Evolutionary conservation across 2,797 vertebrate genomes (phyloP), one percentile per base, ranked within the genome.

Genomic region (Sternarchorhynchus goeldii): DNA sequence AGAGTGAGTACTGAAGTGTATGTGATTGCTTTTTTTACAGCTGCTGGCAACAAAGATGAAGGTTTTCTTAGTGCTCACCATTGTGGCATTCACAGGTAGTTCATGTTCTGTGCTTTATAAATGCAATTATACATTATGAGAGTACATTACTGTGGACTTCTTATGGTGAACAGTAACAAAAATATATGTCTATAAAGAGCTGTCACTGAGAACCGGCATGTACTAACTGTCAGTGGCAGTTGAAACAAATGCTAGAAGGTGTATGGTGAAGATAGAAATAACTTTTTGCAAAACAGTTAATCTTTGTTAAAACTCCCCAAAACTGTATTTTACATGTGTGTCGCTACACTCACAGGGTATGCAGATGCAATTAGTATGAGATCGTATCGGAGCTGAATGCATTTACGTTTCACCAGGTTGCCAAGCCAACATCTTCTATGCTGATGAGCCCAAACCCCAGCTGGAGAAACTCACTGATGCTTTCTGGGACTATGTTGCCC

Each of bases 401-500:
- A 25, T 20, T 50, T 65, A 7, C 17, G 6, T 59, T 70, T 64
- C 29, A 62, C 32, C 75, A 94, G 94, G 92, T 66, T 92, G 92
- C 83, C 82, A 94, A n/a, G 94, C 90, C 85, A 92, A 92, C 76
- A 63, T 93, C 3, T 89, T 93, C 60, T 90, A 92, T 72, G 91
- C 84, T 32, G 93, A 95, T 80, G 88, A 89, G n/a, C 90, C 92
- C 16, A 92, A 91, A 73, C 89, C 91, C 57, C 90, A 90, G 78
- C 85, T 94, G 70, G 94, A 95, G 66, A 89, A 92, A 58, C 41
- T 94, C 66, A 93, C 82, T 0, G 91, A 93, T 88, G 92, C 91
- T 25, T 94, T 95, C 86, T 94, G 92, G 93, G 90, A 93, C 29
- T 94, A 94, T 45, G 85, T 94, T 25, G 85, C 86, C 60, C 91